phyloP scores from a whole-genome alignment of 2,113 vertebrate genomes.

The Gobius niger region DNA sequence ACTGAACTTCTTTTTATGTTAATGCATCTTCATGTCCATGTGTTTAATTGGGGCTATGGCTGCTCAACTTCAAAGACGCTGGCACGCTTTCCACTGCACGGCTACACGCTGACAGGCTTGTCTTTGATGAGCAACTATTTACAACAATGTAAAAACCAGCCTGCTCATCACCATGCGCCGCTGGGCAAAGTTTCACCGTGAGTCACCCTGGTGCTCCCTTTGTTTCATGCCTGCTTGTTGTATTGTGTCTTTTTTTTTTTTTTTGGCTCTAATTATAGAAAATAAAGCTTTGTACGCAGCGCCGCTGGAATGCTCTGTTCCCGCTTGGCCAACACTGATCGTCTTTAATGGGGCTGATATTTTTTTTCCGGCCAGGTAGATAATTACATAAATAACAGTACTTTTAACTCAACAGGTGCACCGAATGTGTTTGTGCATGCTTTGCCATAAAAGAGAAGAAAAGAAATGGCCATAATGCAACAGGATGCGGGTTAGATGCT shows the following conservation, averaged over 20 bases:
- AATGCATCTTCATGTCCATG: background rate
- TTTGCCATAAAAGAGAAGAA: background rate
- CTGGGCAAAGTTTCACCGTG: slow-evolving; percentile 45
- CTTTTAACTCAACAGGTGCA: slow-evolving; percentile 11
- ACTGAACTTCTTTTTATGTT: background rate
- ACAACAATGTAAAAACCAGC: slow-evolving; percentile 65
- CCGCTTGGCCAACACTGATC: slow-evolving; percentile 1
- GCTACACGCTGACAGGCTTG: slow-evolving; percentile 62
- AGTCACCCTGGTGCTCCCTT: slow-evolving; percentile 44
- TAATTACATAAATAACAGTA: slow-evolving; percentile 6
- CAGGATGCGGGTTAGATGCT: background rate
- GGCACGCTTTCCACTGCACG: slow-evolving; percentile 38
- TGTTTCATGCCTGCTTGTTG: slow-evolving; percentile 35
- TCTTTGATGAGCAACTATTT: slow-evolving; percentile 72
- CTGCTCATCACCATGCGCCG: slow-evolving; percentile 46
- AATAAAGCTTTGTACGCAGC: slow-evolving; percentile 15
- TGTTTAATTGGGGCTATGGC: slow-evolving; percentile 13
- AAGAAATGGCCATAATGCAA: background rate
- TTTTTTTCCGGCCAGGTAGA: slow-evolving; percentile 7
- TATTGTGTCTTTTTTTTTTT: slow-evolving; percentile 21
- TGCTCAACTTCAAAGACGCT: slow-evolving; percentile 61
- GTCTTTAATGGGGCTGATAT: background rate
- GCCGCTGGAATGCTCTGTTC: slow-evolving; percentile 19
- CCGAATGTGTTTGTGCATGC: background rate
- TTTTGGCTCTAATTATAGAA: slow-evolving; percentile 20